Percentiles rank a stretch among this genome's conserved stretches.
Evolutionary conservation across 2,113 vertebrate species (phyloP).

Genomic region (Emydura subglobosa): DNA sequence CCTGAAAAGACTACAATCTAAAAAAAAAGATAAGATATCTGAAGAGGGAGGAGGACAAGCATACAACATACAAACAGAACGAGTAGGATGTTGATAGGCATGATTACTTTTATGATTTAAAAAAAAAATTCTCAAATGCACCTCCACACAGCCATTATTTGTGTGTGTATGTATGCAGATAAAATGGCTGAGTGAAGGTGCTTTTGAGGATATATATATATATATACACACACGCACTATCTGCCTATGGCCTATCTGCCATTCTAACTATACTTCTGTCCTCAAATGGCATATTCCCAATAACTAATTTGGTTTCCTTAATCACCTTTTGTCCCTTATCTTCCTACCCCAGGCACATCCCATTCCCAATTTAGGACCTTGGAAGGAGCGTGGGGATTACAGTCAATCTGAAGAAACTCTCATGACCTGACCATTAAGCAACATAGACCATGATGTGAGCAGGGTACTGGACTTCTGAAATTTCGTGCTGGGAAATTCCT

Average conservation of each 20-base stretch:
- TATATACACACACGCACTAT: not conserved
- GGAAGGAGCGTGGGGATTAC: not conserved
- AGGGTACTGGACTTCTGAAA: not conserved
- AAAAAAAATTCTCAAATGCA: not conserved
- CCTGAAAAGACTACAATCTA: not conserved
- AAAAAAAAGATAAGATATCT: not conserved
- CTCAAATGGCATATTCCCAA: not conserved
- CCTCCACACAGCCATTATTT: not conserved
- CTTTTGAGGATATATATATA: no score
- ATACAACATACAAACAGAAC: not conserved
- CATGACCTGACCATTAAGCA: not conserved
- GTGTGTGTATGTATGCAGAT: no score
- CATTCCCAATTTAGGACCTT: not conserved
- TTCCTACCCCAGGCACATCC: rapidly evolving
- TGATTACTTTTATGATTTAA: not conserved
- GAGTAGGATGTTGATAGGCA: not conserved
- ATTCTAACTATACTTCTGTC: not conserved
- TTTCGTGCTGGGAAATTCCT: not conserved
- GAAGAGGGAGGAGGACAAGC: not conserved
- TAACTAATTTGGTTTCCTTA: rapidly evolving
- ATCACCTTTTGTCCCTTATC: not conserved
- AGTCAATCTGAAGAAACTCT: not conserved
- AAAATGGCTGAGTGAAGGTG: no score
- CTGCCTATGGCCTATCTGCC: not conserved
- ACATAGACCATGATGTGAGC: rapidly evolving